Conservation (phyloP, 2,797 vertebrate genomes). For the Scarus forsteni region DNA sequence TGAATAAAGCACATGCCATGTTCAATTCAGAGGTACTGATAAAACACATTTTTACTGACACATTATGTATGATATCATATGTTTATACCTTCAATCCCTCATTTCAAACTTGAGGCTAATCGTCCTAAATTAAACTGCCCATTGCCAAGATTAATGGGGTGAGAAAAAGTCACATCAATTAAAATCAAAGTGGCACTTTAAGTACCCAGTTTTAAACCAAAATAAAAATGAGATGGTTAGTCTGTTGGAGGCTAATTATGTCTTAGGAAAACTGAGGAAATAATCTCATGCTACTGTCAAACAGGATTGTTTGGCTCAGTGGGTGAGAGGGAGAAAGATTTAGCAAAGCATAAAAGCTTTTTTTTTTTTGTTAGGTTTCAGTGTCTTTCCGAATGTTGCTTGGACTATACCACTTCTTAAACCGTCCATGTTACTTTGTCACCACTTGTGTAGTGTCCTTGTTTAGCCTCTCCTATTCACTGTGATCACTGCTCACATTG, state of each 20-base stretch:
- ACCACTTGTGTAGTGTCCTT: background rate
- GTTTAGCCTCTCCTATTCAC: background rate
- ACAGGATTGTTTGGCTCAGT: conserved; percentile 44
- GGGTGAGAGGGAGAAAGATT: conserved; percentile 30
- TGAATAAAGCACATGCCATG: background rate
- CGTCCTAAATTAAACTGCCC: conserved; percentile 33
- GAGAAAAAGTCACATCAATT: conserved; percentile 73
- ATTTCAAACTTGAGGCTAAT: conserved; percentile 21
- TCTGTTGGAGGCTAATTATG: conserved; percentile 69
- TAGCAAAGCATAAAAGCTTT: conserved; percentile 34
- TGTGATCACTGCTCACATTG: conserved; percentile 9
- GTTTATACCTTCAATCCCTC: background rate
- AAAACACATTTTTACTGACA: background rate
- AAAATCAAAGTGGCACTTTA: conserved; percentile 61
- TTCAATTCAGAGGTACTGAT: conserved; percentile 2
- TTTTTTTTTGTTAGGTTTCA: conserved; percentile 22
- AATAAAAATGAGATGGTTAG: conserved; percentile 54
- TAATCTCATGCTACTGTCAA: conserved; percentile 58
- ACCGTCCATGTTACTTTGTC: conserved; percentile 20
- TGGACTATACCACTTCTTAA: conserved; percentile 27
- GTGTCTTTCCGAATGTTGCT: conserved; percentile 24
- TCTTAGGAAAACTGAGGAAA: conserved; percentile 50
- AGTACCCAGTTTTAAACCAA: conserved; percentile 54
- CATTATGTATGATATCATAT: conserved; percentile 5
- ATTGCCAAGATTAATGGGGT: conserved; percentile 53